These are phyloP conservation scores for Hiodon alosoides DNA, from an alignment of 2,113 vertebrate genomes.

Conservation along the genomic window DNA sequence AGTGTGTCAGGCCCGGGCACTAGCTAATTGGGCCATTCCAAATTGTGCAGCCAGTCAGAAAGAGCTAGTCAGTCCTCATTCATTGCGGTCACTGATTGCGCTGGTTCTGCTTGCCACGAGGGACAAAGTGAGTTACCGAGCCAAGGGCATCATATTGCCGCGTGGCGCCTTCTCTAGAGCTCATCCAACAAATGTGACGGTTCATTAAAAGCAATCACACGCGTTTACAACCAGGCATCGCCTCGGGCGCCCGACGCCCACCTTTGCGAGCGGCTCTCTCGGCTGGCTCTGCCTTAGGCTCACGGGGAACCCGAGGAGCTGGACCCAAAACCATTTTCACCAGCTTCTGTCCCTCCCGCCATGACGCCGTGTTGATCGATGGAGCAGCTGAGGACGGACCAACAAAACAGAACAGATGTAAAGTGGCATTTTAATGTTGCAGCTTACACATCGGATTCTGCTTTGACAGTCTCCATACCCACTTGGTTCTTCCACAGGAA, in stretches of 20 bases:
- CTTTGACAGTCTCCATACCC: background rate
- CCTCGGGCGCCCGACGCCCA: conserved; percentile 23
- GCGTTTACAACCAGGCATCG: background rate
- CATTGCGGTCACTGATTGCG: conserved; percentile 41
- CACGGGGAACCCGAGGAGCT: conserved; percentile 57
- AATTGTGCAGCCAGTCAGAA: conserved; percentile 46
- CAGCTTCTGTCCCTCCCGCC: conserved; percentile 88
- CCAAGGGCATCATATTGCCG: background rate
- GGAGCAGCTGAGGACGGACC: conserved; percentile 18
- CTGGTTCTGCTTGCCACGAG: conserved; percentile 3
- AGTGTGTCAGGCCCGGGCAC: too few species aligned
- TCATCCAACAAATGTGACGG: background rate
- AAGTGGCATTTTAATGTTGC: background rate
- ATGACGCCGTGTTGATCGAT: conserved; percentile 78
- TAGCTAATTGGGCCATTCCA: conserved; percentile 38
- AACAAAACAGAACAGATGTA: background rate
- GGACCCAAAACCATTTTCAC: conserved; percentile 86
- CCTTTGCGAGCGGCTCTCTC: conserved; percentile 63
- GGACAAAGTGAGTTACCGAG: background rate
- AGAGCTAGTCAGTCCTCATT: conserved; percentile 47
- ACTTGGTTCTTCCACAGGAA: background rate
- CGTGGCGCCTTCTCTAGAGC: background rate
- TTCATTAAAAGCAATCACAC: background rate
- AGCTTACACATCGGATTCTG: background rate
- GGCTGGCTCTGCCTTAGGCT: conserved; percentile 53